A percentile compares a stretch with the other conserved stretches of the same genome.
These are phyloP conservation scores for Podarcis muralis DNA, from an alignment of 2,113 vertebrate species.

Conservation along the genomic window DNA sequence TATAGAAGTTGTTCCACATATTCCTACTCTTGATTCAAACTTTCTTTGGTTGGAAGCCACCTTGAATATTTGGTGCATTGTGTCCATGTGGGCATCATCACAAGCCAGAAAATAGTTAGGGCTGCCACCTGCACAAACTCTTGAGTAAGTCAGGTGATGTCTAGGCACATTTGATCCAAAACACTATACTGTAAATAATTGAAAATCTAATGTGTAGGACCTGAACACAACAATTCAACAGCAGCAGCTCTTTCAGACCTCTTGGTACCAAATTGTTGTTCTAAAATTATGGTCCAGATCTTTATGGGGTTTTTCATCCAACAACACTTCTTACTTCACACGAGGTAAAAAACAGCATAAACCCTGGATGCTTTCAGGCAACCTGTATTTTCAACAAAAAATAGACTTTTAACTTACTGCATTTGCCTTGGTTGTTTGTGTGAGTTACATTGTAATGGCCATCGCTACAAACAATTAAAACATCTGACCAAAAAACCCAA, in stretches of 20 bases:
- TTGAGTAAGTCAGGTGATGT: not conserved
- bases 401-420: too few species aligned
- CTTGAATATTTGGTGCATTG: not conserved
- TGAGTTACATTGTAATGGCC: too few species aligned
- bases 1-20: not conserved
- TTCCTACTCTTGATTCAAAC: not conserved
- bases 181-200: not conserved
- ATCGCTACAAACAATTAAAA: too few species aligned
- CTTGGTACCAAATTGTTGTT: not conserved
- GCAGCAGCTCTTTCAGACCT: not conserved
- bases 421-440: too few species aligned
- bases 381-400: too few species aligned
- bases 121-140: not conserved
- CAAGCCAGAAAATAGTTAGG: not conserved
- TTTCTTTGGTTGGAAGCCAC: not conserved
- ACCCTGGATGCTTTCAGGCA: not conserved
- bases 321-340: not conserved
- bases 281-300: not conserved
- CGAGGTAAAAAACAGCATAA: not conserved
- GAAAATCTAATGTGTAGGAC: not conserved
- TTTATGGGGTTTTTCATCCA: not conserved
- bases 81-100: not conserved
- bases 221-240: not conserved
- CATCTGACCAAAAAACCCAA: too few species aligned
- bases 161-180: not conserved